Conservation (phyloP, 2,888 invertebrate genomes). For the Sialis fuliginosa region DNA sequence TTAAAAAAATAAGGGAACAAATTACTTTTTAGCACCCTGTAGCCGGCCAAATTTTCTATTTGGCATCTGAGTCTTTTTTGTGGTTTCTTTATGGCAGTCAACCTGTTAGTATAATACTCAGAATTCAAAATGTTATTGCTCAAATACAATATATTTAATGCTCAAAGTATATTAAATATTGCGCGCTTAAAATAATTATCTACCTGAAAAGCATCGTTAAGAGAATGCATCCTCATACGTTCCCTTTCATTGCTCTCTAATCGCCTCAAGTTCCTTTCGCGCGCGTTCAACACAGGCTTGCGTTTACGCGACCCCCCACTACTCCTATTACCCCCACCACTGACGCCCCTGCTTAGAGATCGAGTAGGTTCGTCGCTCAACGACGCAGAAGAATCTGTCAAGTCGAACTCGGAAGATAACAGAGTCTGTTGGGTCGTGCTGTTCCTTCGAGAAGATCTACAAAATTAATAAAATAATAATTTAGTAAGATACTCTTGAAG, state of each 20-base stretch:
- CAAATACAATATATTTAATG: too few species aligned
- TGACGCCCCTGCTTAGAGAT: neutral
- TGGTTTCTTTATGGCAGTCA: too few species aligned
- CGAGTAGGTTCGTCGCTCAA: constrained; percentile 2
- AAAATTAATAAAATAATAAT: too few species aligned
- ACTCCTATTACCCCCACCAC: neutral
- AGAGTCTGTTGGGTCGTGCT: neutral
- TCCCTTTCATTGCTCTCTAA: constrained; percentile 84
- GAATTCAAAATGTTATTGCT: too few species aligned
- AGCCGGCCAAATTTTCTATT: too few species aligned
- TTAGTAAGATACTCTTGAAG: too few species aligned
- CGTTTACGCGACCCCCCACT: constrained; percentile 32
- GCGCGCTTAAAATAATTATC: too few species aligned
- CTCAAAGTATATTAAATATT: too few species aligned
- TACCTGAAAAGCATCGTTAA: constrained; percentile 83
- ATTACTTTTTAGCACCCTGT: too few species aligned
- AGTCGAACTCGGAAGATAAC: constrained; percentile 2
- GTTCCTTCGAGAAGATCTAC: neutral
- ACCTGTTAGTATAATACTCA: too few species aligned
- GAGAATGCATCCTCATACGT: constrained; percentile 80
- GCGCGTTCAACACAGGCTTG: constrained; percentile 59
- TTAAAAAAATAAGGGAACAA: too few species aligned
- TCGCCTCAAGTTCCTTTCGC: constrained; percentile 70
- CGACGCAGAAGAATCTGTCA: constrained; percentile 4
- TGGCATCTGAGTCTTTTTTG: too few species aligned